A percentile compares a stretch with the other conserved stretches of the same genome.
Conservation (phyloP, 30 jellyfish, hydroid and myxozoan species). For the Calvadosia cruxmelitensis region DNA sequence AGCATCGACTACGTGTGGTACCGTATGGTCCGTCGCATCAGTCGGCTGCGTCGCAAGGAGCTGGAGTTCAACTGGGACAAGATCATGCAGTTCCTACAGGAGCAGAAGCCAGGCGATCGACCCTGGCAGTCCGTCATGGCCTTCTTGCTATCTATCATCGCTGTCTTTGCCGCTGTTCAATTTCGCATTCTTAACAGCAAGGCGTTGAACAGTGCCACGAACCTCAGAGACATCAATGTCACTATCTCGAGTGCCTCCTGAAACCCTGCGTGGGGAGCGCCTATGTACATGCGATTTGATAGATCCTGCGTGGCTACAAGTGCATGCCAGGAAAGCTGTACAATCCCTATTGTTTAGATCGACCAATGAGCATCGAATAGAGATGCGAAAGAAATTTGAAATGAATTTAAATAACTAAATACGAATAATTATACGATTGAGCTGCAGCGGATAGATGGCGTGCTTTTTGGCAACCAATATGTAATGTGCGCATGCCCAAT, state of each 20-base stretch:
- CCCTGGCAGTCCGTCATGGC: constrained; percentile 99
- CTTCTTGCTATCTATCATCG: constrained; percentile 76
- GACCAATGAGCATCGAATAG: no score
- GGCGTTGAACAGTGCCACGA: constrained; percentile 85
- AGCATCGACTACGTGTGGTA: constrained; percentile 91
- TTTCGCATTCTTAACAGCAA: constrained; percentile 88
- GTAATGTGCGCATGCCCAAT: no score
- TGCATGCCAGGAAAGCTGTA: no score
- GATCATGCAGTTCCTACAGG: constrained; percentile 89
- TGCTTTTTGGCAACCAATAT: no score
- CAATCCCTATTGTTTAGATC: no score
- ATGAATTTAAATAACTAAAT: no score
- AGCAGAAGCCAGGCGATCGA: constrained; percentile 93
- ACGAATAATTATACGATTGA: no score
- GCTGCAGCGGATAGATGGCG: no score
- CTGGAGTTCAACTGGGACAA: constrained; percentile 74
- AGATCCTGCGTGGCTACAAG: no score
- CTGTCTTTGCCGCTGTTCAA: constrained; percentile 95
- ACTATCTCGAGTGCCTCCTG: constrained; percentile 27
- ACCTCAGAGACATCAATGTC: constrained; percentile 33
- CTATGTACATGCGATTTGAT: no score
- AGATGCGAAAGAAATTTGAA: no score
- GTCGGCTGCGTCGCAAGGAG: constrained; percentile 73
- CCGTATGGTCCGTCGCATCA: constrained; percentile 82
- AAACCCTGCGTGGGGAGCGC: no score